Conservation (phyloP, 2,888 invertebrate genomes). For the Pecten maximus region DNA sequence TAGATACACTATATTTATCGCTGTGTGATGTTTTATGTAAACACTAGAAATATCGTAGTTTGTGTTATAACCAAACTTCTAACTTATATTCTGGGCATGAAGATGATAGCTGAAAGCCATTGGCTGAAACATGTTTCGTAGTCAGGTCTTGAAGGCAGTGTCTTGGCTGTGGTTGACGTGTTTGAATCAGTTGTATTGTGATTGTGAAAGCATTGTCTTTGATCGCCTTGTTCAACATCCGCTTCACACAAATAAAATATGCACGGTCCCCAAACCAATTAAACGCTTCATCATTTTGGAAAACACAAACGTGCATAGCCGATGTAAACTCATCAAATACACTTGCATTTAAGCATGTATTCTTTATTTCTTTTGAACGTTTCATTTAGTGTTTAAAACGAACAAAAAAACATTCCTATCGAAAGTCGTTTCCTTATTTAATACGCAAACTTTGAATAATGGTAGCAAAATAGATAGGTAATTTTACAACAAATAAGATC, state of each 20-base stretch:
- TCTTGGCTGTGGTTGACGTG: slow-evolving; percentile 23
- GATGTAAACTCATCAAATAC: not conserved
- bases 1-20: too few relatives aligned
- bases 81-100: not conserved
- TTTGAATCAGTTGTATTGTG: not conserved
- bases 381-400: too few relatives aligned
- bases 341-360: not conserved
- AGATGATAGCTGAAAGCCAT: slow-evolving; percentile 26
- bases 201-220: not conserved
- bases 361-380: not conserved
- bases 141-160: not conserved
- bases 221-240: slow-evolving; percentile 27
- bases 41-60: not conserved
- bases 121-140: slow-evolving; percentile 21
- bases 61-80: not conserved
- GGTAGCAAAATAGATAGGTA: too few relatives aligned
- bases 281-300: slow-evolving; percentile 23
- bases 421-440: too few relatives aligned
- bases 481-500: too few relatives aligned
- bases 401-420: too few relatives aligned
- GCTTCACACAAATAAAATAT: slow-evolving; percentile 10
- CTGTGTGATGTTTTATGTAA: not conserved
- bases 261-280: slow-evolving; percentile 13
- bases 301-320: not conserved
- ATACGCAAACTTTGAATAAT: too few relatives aligned